These are phyloP conservation scores for Cotesia glomerata DNA, from an alignment of 1,140 invertebrate species.

Conservation along the genomic window DNA sequence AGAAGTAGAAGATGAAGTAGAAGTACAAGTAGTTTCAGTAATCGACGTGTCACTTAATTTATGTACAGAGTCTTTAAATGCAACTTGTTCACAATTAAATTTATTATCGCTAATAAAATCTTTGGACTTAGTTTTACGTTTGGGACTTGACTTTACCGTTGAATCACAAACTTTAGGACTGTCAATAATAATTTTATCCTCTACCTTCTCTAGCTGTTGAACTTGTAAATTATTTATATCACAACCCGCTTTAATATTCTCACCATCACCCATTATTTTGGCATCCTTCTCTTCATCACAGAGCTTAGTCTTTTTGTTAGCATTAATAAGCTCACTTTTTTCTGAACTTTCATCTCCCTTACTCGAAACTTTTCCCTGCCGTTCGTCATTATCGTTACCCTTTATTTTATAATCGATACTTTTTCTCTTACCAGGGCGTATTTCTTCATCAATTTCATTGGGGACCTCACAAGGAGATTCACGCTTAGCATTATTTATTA, in stretches of 20 bases:
- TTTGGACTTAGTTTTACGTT: too few relatives aligned
- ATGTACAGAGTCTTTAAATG: too few relatives aligned
- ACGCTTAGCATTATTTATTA: constrained; percentile 37
- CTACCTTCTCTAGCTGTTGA: too few relatives aligned
- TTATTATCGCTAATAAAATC: background rate
- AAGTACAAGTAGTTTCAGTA: too few relatives aligned
- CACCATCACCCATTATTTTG: background rate
- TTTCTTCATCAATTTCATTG: constrained; percentile 3
- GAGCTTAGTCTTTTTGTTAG: constrained; percentile 9
- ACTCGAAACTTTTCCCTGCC: background rate
- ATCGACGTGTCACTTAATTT: too few relatives aligned
- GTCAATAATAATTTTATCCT: too few relatives aligned
- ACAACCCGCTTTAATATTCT: background rate
- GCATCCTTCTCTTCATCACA: background rate
- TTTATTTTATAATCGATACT: constrained; percentile 22
- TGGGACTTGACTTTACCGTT: too few relatives aligned
- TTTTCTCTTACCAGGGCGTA: constrained; percentile 40
- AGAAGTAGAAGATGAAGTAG: too few relatives aligned
- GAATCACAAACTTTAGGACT: too few relatives aligned
- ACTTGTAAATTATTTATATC: background rate
- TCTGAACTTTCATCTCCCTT: constrained; percentile 5
- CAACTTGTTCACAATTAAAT: background rate
- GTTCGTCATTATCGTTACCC: background rate
- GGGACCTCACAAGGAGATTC: background rate
- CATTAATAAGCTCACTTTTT: constrained; percentile 4